Conservation (phyloP, 2,888 invertebrate species). For the Dendrolimus pini region DNA sequence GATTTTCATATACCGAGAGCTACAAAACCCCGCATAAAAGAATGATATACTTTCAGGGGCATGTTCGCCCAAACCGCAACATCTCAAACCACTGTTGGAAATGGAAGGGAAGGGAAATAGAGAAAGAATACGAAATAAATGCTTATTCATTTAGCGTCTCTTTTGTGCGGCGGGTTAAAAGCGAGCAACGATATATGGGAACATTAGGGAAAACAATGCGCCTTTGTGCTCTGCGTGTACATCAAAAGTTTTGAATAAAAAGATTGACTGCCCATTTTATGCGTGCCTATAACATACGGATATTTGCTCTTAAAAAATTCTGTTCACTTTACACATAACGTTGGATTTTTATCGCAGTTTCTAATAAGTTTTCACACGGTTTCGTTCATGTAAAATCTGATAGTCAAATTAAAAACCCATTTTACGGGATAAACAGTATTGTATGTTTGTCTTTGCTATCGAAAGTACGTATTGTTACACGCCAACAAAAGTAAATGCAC, state of each 20-base stretch:
- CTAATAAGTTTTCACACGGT: no score
- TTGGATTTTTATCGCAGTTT: neutral
- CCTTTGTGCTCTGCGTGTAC: constrained; percentile 37
- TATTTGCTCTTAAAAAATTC: neutral
- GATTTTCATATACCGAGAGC: neutral
- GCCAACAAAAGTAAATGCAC: no score
- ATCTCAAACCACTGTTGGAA: constrained; percentile 20
- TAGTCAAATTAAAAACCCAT: no score
- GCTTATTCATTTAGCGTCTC: constrained; percentile 54
- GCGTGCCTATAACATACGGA: constrained; percentile 5
- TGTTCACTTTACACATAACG: neutral
- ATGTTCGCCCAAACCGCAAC: constrained; percentile 5
- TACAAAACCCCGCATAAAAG: neutral
- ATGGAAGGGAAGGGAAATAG: constrained; percentile 24
- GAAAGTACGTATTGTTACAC: no score
- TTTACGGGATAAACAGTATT: no score
- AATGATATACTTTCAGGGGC: neutral
- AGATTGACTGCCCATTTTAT: constrained; percentile 34
- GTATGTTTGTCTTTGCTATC: no score
- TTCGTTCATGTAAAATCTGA: no score
- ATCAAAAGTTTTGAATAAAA: constrained; percentile 38
- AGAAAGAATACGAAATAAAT: constrained; percentile 47
- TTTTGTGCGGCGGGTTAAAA: constrained; percentile 48
- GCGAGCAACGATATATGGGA: constrained; percentile 51
- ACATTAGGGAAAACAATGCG: constrained; percentile 56